Evolutionary conservation across 2,797 vertebrate genomes (phyloP), one percentile per base, ranked within the genome.

Genomic region (Gambusia yucatana): DNA sequence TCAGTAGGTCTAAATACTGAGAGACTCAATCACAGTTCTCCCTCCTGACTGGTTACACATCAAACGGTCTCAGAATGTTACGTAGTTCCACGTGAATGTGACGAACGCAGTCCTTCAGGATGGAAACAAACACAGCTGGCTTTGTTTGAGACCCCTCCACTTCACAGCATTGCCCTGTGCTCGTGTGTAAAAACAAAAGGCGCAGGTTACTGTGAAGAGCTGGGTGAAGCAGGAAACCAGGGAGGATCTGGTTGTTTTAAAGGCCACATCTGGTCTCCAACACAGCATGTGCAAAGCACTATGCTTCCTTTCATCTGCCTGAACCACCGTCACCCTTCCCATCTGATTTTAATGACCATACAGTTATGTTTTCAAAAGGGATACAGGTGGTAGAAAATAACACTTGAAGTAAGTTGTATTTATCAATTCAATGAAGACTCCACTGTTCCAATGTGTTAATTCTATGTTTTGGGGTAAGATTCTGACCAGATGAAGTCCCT

Each of bases 401-500:
- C 1, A 30, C 22, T 22, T 13, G 65, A 41, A 65, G 20, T 20
- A 65, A 61, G 28, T 16, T 6, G 13, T 61, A 9, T 65, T 20
- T 39, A 22, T 65, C 33, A 20, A 39, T 1, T 65, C 7, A 39
- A 22, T 39, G 17, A 65, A 65, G 30, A 17, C 57, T 61, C 57
- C 28, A 61, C 13, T 30, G 59, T 61, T 61, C 59, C 14, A 33
- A 20, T 65, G 20, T 22, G 17, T 65, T 22, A 20, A 39, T 39
- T 65, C 8, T 6, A 10, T 41, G 36, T 67, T 41, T 41, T 41
- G 36, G 10, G 25, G 20, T 41, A 22, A 67, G 36, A 10, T 13
- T 11, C 63, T 67, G 63, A 69, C 98, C 98, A 99, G 96, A 99
- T 99, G 86, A 99, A 99, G 87, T 99, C 98, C 92, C 98, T 94